Evolutionary conservation across 2,113 vertebrate species (phyloP).

Genomic region (Xyrauchen texanus): DNA sequence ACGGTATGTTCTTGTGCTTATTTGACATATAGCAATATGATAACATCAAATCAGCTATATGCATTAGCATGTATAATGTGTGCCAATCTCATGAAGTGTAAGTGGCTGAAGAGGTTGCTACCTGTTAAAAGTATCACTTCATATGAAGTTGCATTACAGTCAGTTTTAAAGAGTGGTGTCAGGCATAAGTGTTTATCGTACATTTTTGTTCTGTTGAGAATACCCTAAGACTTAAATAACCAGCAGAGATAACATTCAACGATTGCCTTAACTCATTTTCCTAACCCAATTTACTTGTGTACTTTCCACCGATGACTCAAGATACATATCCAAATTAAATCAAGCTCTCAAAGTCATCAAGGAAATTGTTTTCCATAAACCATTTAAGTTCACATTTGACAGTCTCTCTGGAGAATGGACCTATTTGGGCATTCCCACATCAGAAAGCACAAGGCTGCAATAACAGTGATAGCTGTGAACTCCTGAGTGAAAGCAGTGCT

Average conservation of each 20-base stretch:
- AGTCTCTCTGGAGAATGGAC: background rate
- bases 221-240: background rate
- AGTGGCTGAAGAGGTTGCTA: background rate
- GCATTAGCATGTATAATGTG: no score
- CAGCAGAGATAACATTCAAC: slow-evolving; percentile 4
- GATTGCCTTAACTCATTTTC: slow-evolving; percentile 8
- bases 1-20: no score
- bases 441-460: slow-evolving; percentile 41
- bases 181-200: background rate
- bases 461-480: slow-evolving; percentile 34
- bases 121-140: background rate
- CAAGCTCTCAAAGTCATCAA: slow-evolving; percentile 27
- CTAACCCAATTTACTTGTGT: slow-evolving; percentile 26
- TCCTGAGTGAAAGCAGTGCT: slow-evolving; percentile 21
- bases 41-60: no score
- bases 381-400: background rate
- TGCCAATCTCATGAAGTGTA: no score
- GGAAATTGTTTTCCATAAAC: slow-evolving; percentile 30
- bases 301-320: slow-evolving; percentile 18
- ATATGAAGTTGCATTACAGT: background rate
- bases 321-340: slow-evolving; percentile 25
- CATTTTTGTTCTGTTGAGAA: background rate
- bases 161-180: background rate
- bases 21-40: no score
- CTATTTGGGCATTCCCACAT: slow-evolving; percentile 1